Evolutionary conservation across 2,888 invertebrate species (phyloP), one percentile per base, ranked within the genome.

Genomic region (Herminia tarsipennalis): DNA sequence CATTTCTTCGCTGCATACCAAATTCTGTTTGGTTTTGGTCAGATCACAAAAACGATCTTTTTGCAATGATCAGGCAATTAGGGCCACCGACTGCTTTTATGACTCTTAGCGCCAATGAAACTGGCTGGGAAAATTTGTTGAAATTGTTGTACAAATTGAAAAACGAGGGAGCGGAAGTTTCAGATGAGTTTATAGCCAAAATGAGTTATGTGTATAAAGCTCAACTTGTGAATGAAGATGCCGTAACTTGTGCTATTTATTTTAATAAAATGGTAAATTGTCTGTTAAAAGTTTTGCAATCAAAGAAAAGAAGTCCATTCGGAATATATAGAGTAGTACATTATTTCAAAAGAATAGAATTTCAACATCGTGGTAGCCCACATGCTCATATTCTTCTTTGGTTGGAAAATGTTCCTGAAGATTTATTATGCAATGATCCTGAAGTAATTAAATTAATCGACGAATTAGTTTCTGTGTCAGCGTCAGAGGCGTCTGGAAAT

Each of bases 31-130:
- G 58, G 59, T 83, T 70, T 64, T 81, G 84, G 83, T 27, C 66
- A 21, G 45, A 66, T 35, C 44, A 76, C 1, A 82, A 82, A 71
- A 70, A 61, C 61, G 76, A 83, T 59, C 55, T 82, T 30, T 82
- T 81, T 41, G 78, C 81, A 6, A 83, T 81, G 74, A 83, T 83
- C 18, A 33, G 80, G 14, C 81, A 83, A 59, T 52, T 73, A 14
- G 81, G 81, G 5, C 63, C 57, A 55, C 83, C 81, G 42, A 81
- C 81, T 39, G 55, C 63, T 30, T 84, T 83, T 68, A 36, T 84
- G 27, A 84, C 79, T 8, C 18, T 85, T 4, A 81, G 77, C 46
- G 80, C 83, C 2, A 81, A 79, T 55, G 83, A 84, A 76, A 76
- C 55, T 6, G 58, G 66, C 4, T 82, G 81, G 81, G 1, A 9